phyloP scores from a whole-genome alignment of 2,797 vertebrate species.

The Lepidocolaptes lacrymiger region DNA sequence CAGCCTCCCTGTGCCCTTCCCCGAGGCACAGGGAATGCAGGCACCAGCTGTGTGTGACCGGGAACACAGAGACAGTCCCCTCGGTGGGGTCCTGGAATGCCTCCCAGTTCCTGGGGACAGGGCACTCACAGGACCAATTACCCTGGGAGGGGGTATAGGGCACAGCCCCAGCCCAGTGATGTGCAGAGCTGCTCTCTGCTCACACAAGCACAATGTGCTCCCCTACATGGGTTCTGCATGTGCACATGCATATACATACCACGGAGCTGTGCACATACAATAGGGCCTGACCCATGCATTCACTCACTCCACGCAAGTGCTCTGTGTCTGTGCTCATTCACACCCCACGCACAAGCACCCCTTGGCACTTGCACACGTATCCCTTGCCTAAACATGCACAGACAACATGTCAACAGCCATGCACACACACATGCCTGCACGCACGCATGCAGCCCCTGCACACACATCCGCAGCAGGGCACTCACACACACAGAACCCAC shows the following conservation, averaged over 20 bases:
- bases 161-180: accelerated
- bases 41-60: not conserved
- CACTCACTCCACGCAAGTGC: too few species aligned
- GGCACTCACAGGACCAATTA: not conserved
- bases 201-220: accelerated
- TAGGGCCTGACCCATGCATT: not conserved
- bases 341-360: not conserved
- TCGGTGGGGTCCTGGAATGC: accelerated
- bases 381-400: not conserved
- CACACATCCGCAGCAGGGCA: not conserved
- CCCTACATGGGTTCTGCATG: accelerated
- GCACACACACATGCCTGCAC: not conserved
- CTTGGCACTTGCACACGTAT: accelerated
- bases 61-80: not conserved
- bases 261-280: not conserved
- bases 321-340: not conserved
- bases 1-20: not conserved
- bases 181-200: not conserved
- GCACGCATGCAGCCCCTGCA: not conserved
- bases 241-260: not conserved
- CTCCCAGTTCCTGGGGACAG: not conserved
- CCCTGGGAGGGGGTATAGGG: not conserved
- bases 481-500: not conserved
- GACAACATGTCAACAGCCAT: not conserved
- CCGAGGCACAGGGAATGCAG: not conserved